Conservation (phyloP, 2,113 vertebrate species). For the Ophthalmolycus amberensis region DNA sequence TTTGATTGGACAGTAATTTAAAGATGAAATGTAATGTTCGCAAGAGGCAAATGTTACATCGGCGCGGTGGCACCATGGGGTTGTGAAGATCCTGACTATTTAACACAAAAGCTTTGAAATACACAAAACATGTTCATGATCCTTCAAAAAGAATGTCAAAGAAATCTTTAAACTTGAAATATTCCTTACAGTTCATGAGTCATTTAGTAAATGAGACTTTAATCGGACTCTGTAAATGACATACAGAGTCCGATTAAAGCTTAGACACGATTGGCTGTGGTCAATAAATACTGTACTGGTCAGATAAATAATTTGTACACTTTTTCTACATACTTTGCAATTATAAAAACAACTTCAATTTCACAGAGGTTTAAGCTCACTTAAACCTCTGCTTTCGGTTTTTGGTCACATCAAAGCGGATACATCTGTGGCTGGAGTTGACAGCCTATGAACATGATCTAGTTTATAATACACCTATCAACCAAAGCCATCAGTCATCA, state of each 20-base stretch:
- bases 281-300: slow-evolving; percentile 9
- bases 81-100: neutral
- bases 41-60: neutral
- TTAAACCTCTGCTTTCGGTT: neutral
- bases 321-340: neutral
- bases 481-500: neutral
- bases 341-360: neutral
- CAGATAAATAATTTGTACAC: neutral
- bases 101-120: too few species aligned
- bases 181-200: neutral
- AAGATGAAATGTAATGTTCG: neutral
- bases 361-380: neutral
- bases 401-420: neutral
- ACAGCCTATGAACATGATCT: neutral
- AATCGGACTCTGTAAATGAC: neutral
- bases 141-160: neutral
- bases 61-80: too few species aligned
- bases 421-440: neutral
- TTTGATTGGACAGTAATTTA: neutral
- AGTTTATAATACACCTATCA: neutral
- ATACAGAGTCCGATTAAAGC: neutral
- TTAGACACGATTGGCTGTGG: neutral
- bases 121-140: too few species aligned
- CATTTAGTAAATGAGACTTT: too few species aligned
- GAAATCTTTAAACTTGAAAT: neutral